Evolutionary conservation across 2,888 invertebrate genomes (phyloP), one percentile per base, ranked within the genome.

Genomic region (Cacoxenus indagator): DNA sequence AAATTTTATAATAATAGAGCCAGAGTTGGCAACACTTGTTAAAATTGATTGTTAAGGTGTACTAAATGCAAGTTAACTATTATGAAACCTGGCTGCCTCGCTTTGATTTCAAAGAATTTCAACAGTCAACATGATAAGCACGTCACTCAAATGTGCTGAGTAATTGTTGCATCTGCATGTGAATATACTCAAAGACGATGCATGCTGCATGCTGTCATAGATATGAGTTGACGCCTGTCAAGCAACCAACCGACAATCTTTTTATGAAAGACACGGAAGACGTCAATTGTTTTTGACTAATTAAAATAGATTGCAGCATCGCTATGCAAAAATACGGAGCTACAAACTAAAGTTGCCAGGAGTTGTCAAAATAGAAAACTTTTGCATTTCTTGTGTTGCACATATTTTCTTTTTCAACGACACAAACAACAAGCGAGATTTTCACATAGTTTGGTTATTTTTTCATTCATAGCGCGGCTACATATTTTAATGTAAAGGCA

Each of bases 231-330:
- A 51, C 8, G 51, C 22, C 55, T 55, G 55, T 55, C 55, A 55
- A 55, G 22, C 51, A 11, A 43, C 45, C 45, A 43, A 45, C 59
- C 29, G 26, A 6, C 45, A 57, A 27, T 37, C 8, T 64, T 48
- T n/a, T 45, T 48, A 62, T 22, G 62, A 64, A 69, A 64, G 46
- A 68, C 48, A 73, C 79, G 79, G 79, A 80, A 80, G 81, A 48
- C 37, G 17, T 66, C 65, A 70, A 46, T 48, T 22, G 46, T 26
- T 27, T n/a, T 46, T 8, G 11, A 51, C 31, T 77, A 76, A 77
- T 77, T 77, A 77, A 76, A 64, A 65, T 4, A 31, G 48, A 51
- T 65, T 65, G 65, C 65, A 54, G 31, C 65, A 65, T n/a, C 54
- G n/a, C 2, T 31, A 64, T 27, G 17, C 2, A 29, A 27, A 62